Evolutionary conservation across 2,888 invertebrate genomes (phyloP).

Genomic region (Herminia tarsipennalis): DNA sequence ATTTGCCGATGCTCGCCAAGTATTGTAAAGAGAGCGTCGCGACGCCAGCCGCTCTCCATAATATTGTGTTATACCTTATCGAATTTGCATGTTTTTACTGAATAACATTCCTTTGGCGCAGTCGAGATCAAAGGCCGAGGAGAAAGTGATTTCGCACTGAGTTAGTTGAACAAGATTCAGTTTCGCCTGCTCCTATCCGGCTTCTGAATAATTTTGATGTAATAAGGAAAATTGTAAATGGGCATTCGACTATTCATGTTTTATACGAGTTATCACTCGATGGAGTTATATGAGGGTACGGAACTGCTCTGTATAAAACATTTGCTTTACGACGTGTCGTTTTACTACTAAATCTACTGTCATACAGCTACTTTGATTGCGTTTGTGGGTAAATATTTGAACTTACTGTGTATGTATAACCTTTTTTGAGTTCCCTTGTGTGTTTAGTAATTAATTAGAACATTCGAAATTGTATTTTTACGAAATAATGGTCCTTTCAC

Average conservation of each 20-base stretch:
- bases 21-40: slow-evolving; percentile 55
- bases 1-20: slow-evolving; percentile 54
- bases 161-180: slow-evolving; percentile 84
- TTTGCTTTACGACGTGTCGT: background rate
- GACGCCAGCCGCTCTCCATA: slow-evolving; percentile 70
- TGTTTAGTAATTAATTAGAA: too few species aligned
- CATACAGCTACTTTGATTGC: too few species aligned
- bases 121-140: slow-evolving; percentile 82
- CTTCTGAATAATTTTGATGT: slow-evolving; percentile 82
- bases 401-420: too few species aligned
- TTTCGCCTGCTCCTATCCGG: slow-evolving; percentile 70
- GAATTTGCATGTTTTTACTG: slow-evolving; percentile 86
- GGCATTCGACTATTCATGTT: slow-evolving; percentile 70
- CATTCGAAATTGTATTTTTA: too few species aligned
- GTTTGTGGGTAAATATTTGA: too few species aligned
- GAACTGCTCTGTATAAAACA: background rate
- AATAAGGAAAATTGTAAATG: slow-evolving; percentile 83
- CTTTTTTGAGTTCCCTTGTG: background rate
- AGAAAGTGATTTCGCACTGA: slow-evolving; percentile 85
- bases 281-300: background rate
- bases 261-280: slow-evolving; percentile 33
- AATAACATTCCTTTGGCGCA: slow-evolving; percentile 85
- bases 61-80: slow-evolving; percentile 86
- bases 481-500: too few species aligned
- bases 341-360: background rate